These are phyloP conservation scores for Nycticebus coucang DNA, from an alignment of 2,113 vertebrate genomes.

Conservation along the genomic window DNA sequence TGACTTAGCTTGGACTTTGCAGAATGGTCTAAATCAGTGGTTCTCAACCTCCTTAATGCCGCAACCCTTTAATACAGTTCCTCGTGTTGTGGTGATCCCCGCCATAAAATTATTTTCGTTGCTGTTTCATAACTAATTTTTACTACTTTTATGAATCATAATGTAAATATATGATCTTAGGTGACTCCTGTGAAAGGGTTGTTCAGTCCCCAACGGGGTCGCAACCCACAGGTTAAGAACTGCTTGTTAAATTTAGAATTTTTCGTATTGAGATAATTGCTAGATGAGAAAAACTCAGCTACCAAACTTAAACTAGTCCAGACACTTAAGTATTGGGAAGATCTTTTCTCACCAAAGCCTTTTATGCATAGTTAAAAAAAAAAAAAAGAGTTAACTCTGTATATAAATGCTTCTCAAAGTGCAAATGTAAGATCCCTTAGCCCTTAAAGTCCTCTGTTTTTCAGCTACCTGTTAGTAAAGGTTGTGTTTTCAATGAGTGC, in stretches of 20 bases:
- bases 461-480: not conserved
- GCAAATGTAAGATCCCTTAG: not conserved
- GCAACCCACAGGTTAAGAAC: too few relatives aligned
- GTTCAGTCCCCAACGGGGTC: too few relatives aligned
- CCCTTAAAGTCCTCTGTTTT: not conserved
- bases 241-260: not conserved
- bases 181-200: too few relatives aligned
- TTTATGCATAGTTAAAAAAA: not conserved
- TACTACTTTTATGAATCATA: too few relatives aligned
- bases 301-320: not conserved
- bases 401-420: not conserved
- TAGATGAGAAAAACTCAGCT: conserved; percentile 32
- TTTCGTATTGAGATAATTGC: conserved; percentile 31
- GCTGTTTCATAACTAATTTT: too few relatives aligned
- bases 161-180: too few relatives aligned
- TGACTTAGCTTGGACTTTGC: conserved; percentile 26
- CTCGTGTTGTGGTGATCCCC: too few relatives aligned
- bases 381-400: not conserved
- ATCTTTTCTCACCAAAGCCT: not conserved
- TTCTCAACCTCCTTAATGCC: too few relatives aligned
- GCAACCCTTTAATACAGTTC: too few relatives aligned
- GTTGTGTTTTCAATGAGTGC: not conserved
- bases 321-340: not conserved
- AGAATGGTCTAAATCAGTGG: not conserved
- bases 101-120: too few relatives aligned